Conservation (phyloP, 2,888 invertebrate genomes). For the Elgonia sp. region DNA sequence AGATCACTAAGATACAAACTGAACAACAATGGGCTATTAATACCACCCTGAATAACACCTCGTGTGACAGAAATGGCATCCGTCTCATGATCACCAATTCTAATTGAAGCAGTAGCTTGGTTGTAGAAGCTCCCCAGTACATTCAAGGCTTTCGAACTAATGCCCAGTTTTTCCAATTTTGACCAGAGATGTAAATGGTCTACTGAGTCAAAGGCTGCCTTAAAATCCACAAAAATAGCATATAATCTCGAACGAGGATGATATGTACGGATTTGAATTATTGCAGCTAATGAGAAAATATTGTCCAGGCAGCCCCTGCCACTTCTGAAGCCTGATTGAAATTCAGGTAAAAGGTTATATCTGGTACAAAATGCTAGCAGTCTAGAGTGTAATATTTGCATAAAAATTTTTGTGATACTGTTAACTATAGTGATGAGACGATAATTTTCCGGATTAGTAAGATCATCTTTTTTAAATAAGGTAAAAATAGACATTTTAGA, state of each 20-base stretch:
- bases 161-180: neutral
- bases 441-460: neutral
- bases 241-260: constrained; percentile 7
- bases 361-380: neutral
- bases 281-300: neutral
- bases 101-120: neutral
- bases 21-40: constrained; percentile 8
- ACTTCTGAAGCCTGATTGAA: constrained; percentile 28
- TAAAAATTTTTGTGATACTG: constrained; percentile 17
- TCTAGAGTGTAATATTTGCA: constrained; percentile 15
- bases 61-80: neutral
- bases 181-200: neutral
- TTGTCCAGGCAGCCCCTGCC: constrained; percentile 32
- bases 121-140: constrained; percentile 1
- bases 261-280: constrained; percentile 26
- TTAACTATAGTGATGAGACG: constrained; percentile 29
- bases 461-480: constrained; percentile 6
- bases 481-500: constrained; percentile 13
- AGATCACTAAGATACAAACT: constrained; percentile 14
- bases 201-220: constrained; percentile 6
- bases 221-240: constrained; percentile 34
- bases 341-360: constrained; percentile 9
- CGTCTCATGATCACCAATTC: neutral
- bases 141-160: neutral
- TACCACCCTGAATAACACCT: constrained; percentile 23